These are phyloP conservation scores for Scaptomyza montana DNA, from an alignment of 1,140 invertebrate genomes.

Conservation along the genomic window DNA sequence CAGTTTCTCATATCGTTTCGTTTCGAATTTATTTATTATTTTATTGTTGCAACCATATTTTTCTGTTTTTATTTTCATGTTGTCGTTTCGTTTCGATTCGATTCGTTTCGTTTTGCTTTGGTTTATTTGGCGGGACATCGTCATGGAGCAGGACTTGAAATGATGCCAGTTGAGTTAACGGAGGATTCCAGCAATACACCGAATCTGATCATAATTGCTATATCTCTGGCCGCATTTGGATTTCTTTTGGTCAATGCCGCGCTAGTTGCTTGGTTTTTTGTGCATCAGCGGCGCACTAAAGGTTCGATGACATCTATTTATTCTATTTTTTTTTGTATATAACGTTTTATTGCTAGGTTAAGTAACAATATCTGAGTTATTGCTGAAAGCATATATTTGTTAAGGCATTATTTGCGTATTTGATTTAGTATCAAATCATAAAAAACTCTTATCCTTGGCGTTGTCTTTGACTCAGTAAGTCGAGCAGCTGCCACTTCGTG, in stretches of 20 bases:
- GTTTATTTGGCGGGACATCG: conserved; percentile 12
- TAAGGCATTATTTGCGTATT: background rate
- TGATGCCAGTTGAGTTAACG: conserved; percentile 88
- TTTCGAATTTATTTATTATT: conserved; percentile 76
- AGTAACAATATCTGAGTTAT: too few species aligned
- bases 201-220: conserved; percentile 91
- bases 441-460: conserved; percentile 11
- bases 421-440: conserved; percentile 19
- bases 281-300: conserved; percentile 89
- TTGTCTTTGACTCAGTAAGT: conserved; percentile 5
- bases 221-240: conserved; percentile 90
- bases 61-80: conserved; percentile 35
- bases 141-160: conserved; percentile 84
- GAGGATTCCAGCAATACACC: conserved; percentile 88
- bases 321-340: conserved; percentile 25
- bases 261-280: conserved; percentile 93
- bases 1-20: conserved; percentile 81
- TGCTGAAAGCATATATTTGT: too few species aligned
- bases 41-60: conserved; percentile 71
- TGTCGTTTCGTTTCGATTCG: conserved; percentile 52
- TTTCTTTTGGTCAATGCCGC: conserved; percentile 92
- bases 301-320: conserved; percentile 84
- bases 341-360: background rate
- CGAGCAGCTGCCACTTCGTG: conserved; percentile 35
- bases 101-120: conserved; percentile 24